Evolutionary conservation across 2,113 vertebrate genomes (phyloP), one percentile per base, ranked within the genome.

Genomic region (Macrotus californicus): DNA sequence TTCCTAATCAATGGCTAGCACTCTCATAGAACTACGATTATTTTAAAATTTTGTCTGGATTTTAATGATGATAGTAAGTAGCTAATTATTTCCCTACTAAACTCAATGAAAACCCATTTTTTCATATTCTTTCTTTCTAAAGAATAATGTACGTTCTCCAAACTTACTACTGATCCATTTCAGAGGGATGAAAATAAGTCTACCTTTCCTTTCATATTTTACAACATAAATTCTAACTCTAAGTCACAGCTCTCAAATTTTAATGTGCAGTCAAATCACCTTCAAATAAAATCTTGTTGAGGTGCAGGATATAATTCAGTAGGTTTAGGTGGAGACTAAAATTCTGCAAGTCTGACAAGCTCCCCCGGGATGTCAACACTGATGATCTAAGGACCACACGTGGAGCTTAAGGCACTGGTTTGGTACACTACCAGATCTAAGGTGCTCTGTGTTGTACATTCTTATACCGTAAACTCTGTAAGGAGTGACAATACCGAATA

Each of bases 11-110:
- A 16, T 41, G 70, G 41, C 14, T 81, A 43, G 54, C 9, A 75
- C 26, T 88, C 13, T 52, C 7, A 26, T 92, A 67, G 90, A 76
- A 87, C 24, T 31, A 87, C 64, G 66, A n/a, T 95, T 77, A 77
- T 61, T 89, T 92, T 21, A 52, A 80, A 92, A 70, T 22, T 64
- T 72, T 91, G 50, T 88, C 15, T 43, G 61, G 36, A 73, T 89
- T 92, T 96, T 94, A 93, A 16, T 94, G 88, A 41, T 64, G 19
- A 5, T 83, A 82, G 12, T 88, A 84, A 64, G 52, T 79, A 76
- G 36, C 69, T 92, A 85, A 59, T 82, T 93, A 85, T 50, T 77
- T 89, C 92, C 56, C 73, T 89, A 69, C 26, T 36, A 72, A 89
- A 29, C 6, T 48, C 67, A 80, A 73, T 87, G 39, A 84, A 87